Percentiles rank a stretch among this genome's conserved stretches.
Evolutionary conservation across 2,113 vertebrate species (phyloP).

Genomic region (Spea bombifrons): DNA sequence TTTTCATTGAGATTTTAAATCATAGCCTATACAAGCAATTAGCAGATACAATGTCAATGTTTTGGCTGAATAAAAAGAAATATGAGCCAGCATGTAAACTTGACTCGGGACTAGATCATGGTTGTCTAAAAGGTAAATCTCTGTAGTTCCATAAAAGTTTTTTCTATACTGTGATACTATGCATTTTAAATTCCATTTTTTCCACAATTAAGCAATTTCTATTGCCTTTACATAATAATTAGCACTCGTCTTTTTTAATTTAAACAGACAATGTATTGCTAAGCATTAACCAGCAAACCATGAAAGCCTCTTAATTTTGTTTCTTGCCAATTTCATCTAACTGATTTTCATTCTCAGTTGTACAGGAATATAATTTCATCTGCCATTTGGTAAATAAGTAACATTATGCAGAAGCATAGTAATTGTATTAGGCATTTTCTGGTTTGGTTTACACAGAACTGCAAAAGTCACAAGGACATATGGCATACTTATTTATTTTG

Average conservation of each 20-base stretch:
- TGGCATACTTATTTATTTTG: neutral
- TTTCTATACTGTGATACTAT: neutral
- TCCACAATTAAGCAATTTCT: conserved; percentile 6
- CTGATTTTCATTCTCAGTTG: neutral
- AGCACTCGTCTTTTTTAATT: neutral
- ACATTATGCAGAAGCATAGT: conserved; percentile 2
- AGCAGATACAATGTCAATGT: too few relatives aligned
- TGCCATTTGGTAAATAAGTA: conserved; percentile 10
- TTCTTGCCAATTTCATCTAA: neutral
- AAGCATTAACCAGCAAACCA: neutral
- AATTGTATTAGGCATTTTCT: neutral
- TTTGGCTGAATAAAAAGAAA: too few relatives aligned
- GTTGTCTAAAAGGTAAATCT: too few relatives aligned
- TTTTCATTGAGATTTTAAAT: too few relatives aligned
- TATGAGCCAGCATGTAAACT: too few relatives aligned
- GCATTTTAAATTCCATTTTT: neutral
- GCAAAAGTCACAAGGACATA: neutral
- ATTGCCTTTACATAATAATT: neutral
- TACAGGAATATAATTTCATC: conserved; percentile 10
- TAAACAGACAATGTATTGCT: conserved; percentile 3
- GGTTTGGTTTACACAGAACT: neutral
- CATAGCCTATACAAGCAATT: too few relatives aligned
- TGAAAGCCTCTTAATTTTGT: neutral
- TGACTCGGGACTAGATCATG: too few relatives aligned
- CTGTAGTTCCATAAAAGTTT: neutral